phyloP scores from a whole-genome alignment of 2,888 invertebrate species.

The Isoperla grammatica region DNA sequence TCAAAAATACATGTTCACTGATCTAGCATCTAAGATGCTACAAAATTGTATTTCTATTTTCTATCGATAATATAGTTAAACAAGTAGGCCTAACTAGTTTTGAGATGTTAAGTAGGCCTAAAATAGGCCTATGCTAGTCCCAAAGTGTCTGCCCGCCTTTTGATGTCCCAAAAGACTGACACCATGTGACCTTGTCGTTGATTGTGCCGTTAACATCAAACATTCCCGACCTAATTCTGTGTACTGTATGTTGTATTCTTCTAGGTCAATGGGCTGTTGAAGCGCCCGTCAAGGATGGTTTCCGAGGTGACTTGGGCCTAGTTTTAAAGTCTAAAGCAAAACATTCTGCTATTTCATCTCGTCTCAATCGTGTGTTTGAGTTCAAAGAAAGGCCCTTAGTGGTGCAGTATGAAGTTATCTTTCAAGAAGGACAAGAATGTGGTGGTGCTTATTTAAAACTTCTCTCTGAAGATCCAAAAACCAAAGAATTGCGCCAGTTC shows the following conservation, averaged over 20 bases:
- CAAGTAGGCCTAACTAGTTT: no score
- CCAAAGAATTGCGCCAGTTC: slow-evolving; percentile 72
- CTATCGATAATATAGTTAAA: no score
- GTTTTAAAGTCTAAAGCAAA: slow-evolving; percentile 92
- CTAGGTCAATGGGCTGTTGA: slow-evolving; percentile 64
- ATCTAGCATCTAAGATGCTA: no score
- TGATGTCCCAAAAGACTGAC: no score
- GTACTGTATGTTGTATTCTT: slow-evolving; percentile 17
- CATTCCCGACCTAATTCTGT: no score
- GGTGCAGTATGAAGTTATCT: slow-evolving; percentile 89
- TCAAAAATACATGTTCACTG: no score
- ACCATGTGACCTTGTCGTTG: no score
- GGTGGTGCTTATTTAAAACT: slow-evolving; percentile 98
- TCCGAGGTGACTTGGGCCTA: slow-evolving; percentile 80
- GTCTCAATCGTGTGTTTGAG: slow-evolving; percentile 69
- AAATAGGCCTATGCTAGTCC: no score
- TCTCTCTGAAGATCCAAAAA: slow-evolving; percentile 63
- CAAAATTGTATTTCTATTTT: no score
- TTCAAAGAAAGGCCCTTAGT: slow-evolving; percentile 65
- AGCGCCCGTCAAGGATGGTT: slow-evolving; percentile 65
- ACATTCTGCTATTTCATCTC: slow-evolving; percentile 87
- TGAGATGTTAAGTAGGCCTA: no score
- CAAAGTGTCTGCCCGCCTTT: no score
- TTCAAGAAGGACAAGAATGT: slow-evolving; percentile 96
- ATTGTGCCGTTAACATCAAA: no score